phyloP scores from a whole-genome alignment of 2,113 vertebrate genomes.

The Sphyrna mokarran region DNA sequence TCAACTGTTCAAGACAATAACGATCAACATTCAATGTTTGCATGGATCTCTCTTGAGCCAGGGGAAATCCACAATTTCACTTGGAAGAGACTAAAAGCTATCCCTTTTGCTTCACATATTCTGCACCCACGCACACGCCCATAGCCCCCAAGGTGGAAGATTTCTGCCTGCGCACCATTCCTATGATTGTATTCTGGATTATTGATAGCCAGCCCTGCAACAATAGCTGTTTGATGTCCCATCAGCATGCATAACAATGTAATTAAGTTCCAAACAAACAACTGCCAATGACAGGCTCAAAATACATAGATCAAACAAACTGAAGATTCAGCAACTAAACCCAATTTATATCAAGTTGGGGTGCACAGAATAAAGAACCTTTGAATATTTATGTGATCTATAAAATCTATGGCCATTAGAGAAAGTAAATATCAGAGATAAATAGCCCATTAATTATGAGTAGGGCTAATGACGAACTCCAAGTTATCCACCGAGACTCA shows the following conservation, averaged over 20 bases:
- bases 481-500: not conserved
- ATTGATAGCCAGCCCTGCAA: not conserved
- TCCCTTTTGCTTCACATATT: not conserved
- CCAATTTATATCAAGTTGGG: conserved; percentile 8
- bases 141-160: not conserved
- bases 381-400: conserved; percentile 1
- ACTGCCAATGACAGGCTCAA: conserved; percentile 15
- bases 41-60: not conserved
- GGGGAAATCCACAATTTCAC: not conserved
- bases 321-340: not conserved
- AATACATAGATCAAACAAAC: not conserved
- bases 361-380: not conserved
- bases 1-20: not conserved
- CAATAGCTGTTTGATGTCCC: not conserved
- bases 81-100: not conserved
- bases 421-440: not conserved
- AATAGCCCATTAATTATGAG: conserved; percentile 8
- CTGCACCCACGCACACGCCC: not conserved
- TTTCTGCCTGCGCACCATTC: not conserved
- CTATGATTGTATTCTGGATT: not conserved
- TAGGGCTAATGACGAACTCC: not conserved
- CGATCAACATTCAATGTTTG: not conserved
- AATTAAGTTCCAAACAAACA: conserved; percentile 24
- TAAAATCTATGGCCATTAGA: not conserved
- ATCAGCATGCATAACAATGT: not conserved